Evolutionary conservation across 2,888 invertebrate species (phyloP).

Genomic region (Athalia circularis): DNA sequence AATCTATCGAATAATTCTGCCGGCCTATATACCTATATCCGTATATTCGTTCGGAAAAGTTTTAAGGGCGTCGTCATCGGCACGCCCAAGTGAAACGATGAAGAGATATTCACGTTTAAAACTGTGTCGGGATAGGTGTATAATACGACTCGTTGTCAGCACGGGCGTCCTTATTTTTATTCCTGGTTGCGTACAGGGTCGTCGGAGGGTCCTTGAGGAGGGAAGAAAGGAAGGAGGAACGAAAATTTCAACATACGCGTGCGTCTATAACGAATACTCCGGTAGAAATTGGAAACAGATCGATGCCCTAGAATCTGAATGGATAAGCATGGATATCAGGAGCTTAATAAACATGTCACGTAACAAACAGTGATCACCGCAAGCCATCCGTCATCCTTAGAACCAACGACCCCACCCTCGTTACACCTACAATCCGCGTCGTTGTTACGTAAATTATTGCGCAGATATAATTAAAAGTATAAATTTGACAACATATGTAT

Average conservation of each 20-base stretch:
- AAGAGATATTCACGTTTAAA: neutral
- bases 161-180: no score
- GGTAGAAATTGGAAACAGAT: slow-evolving; percentile 41
- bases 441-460: neutral
- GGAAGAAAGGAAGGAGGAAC: neutral
- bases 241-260: neutral
- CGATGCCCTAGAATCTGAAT: slow-evolving; percentile 38
- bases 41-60: no score
- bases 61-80: neutral
- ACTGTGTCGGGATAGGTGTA: no score
- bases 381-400: slow-evolving; percentile 35
- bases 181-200: no score
- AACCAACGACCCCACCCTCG: slow-evolving; percentile 14
- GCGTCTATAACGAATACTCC: neutral
- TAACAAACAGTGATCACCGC: slow-evolving; percentile 32
- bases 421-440: neutral
- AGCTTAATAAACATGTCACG: slow-evolving; percentile 39
- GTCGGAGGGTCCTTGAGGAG: neutral
- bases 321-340: slow-evolving; percentile 14
- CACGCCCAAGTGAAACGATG: neutral
- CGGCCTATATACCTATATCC: no score
- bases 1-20: no score
- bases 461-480: neutral
- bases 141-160: no score
- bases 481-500: neutral